Conservation (phyloP, 2,888 invertebrate genomes). For the Schrankia costaestrigalis region DNA sequence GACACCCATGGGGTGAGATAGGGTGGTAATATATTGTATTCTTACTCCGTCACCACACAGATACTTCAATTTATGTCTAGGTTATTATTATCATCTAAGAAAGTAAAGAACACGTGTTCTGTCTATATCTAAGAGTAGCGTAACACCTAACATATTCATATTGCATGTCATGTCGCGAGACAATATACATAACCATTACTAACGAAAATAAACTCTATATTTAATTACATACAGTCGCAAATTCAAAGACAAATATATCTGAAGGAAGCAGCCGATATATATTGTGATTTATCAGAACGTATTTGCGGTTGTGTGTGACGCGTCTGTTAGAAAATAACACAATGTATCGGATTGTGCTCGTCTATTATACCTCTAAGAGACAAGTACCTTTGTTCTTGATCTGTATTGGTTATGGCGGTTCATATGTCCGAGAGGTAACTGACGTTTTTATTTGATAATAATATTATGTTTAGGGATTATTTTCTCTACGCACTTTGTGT, state of each 20-base stretch:
- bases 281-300: slow-evolving; percentile 33
- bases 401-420: slow-evolving; percentile 15
- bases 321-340: slow-evolving; percentile 28
- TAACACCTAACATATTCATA: slow-evolving; percentile 28
- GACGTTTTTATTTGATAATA: slow-evolving; percentile 7
- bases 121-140: slow-evolving; percentile 13
- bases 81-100: too few species aligned
- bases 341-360: slow-evolving; percentile 15
- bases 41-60: too few species aligned
- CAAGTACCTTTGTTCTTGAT: too few species aligned
- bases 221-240: not conserved
- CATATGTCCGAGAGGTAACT: slow-evolving; percentile 2
- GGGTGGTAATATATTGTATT: too few species aligned
- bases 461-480: too few species aligned
- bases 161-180: slow-evolving; percentile 14
- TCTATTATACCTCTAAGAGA: too few species aligned
- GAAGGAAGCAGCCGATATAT: slow-evolving; percentile 28
- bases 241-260: slow-evolving; percentile 8
- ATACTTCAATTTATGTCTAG: too few species aligned
- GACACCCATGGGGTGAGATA: too few species aligned
- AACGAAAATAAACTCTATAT: slow-evolving; percentile 2
- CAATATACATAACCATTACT: slow-evolving; percentile 10
- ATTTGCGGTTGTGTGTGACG: slow-evolving; percentile 28
- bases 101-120: slow-evolving; percentile 18
- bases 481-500: too few species aligned